These are phyloP conservation scores for Numenius phaeopus DNA, from an alignment of 2,797 vertebrate species.

Conservation along the genomic window DNA sequence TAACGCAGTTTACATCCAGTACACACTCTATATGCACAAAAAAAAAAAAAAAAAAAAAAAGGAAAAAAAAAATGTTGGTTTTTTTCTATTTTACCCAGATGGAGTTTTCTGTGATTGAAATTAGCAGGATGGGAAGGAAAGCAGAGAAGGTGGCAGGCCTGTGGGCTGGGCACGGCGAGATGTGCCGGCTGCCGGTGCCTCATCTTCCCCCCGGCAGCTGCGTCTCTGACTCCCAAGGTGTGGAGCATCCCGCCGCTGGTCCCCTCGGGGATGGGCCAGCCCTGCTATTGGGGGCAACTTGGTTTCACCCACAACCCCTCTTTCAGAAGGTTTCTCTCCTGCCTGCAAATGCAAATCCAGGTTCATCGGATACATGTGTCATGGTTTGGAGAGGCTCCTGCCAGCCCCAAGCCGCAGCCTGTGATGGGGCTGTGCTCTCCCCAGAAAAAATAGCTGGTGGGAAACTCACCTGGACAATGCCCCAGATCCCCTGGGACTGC, in stretches of 20 bases:
- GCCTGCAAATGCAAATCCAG: not conserved
- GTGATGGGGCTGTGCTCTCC: not conserved
- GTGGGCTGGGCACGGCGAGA: accelerated
- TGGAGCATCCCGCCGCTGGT: accelerated
- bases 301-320: not conserved
- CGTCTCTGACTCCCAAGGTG: accelerated
- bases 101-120: not conserved
- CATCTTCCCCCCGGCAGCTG: accelerated
- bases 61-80: not conserved
- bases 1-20: not conserved
- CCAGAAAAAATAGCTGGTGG: not conserved
- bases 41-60: too few relatives aligned
- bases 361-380: accelerated
- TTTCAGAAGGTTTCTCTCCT: not conserved
- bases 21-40: not conserved
- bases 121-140: not conserved
- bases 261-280: not conserved
- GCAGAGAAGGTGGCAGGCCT: not conserved
- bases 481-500: accelerated
- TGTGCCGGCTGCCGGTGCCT: not conserved
- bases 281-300: accelerated
- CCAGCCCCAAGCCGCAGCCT: not conserved
- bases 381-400: not conserved
- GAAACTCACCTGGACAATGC: not conserved
- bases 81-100: not conserved